Evolutionary conservation across 2,113 vertebrate species (phyloP).

Genomic region (Orthonyx spaldingii): DNA sequence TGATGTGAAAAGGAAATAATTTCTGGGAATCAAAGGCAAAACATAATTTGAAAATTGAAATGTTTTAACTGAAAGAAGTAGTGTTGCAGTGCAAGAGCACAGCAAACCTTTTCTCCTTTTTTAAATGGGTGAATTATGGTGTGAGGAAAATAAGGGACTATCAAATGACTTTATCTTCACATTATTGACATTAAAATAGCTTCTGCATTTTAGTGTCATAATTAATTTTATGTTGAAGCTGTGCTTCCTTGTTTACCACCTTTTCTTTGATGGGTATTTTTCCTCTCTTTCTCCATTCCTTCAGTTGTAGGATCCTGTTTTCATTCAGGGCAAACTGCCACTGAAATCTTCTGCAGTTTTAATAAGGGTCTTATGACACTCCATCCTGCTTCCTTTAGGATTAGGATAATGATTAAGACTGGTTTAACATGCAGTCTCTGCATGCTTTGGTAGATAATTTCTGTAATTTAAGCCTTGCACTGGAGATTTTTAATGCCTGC

Average conservation of each 20-base stretch:
- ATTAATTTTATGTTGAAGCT: neutral
- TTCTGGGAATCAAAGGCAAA: neutral
- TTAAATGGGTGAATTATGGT: neutral
- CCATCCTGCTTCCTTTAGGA: slow-evolving; percentile 5
- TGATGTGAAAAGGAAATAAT: neutral
- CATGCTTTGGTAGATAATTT: slow-evolving; percentile 16
- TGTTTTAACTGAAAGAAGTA: neutral
- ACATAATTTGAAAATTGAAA: neutral
- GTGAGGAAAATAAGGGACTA: neutral
- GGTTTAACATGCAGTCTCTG: neutral
- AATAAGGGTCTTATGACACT: neutral
- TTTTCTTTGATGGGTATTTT: neutral
- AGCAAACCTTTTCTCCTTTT: neutral
- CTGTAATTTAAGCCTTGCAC: neutral
- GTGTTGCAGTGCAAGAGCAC: neutral
- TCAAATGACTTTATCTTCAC: neutral
- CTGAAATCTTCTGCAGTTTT: neutral
- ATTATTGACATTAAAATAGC: neutral
- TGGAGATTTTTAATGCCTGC: neutral
- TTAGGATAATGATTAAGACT: slow-evolving; percentile 12
- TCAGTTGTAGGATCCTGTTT: neutral
- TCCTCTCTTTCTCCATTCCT: neutral
- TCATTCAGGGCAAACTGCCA: neutral
- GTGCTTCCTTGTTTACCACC: neutral
- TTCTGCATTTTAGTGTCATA: neutral